These are phyloP conservation scores for Lasiurus borealis DNA, from an alignment of 2,113 vertebrate genomes.

Conservation along the genomic window DNA sequence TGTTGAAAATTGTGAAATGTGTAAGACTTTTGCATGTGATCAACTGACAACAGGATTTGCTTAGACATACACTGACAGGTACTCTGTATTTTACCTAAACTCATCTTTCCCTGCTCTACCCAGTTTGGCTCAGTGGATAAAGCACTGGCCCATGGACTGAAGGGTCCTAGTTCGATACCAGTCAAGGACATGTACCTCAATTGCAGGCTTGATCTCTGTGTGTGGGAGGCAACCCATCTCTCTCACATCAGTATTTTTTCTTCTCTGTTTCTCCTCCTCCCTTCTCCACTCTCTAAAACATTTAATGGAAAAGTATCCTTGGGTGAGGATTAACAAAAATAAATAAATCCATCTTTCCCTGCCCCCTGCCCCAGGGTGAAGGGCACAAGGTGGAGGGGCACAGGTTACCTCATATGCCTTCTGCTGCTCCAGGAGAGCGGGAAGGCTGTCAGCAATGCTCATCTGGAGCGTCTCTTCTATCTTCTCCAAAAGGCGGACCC, in stretches of 20 bases:
- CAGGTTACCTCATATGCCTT: constrained; percentile 90
- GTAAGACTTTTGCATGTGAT: background rate
- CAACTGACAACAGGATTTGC: background rate
- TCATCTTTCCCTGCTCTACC: too few species aligned
- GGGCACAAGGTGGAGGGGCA: background rate
- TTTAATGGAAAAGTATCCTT: too few species aligned
- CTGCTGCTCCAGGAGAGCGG: constrained; percentile 91
- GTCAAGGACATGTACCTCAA: too few species aligned
- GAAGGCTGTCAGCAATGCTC: constrained; percentile 86
- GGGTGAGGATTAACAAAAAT: background rate
- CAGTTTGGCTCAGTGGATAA: too few species aligned
- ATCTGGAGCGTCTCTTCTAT: constrained; percentile 89
- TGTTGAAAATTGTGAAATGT: background rate
- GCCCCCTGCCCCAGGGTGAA: background rate
- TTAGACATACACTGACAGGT: background rate
- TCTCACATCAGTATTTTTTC: too few species aligned
- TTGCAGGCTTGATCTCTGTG: too few species aligned
- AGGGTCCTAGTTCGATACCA: too few species aligned
- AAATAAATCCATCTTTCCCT: background rate
- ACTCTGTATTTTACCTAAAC: background rate
- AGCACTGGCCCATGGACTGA: too few species aligned
- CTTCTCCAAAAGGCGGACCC: constrained; percentile 92
- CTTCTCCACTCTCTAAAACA: too few species aligned
- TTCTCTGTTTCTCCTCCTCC: too few species aligned
- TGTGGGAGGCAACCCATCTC: too few species aligned